Percentiles rank a stretch among this genome's conserved stretches.
Evolutionary conservation across 2,888 invertebrate species (phyloP).

Genomic region (Ophion costatus): DNA sequence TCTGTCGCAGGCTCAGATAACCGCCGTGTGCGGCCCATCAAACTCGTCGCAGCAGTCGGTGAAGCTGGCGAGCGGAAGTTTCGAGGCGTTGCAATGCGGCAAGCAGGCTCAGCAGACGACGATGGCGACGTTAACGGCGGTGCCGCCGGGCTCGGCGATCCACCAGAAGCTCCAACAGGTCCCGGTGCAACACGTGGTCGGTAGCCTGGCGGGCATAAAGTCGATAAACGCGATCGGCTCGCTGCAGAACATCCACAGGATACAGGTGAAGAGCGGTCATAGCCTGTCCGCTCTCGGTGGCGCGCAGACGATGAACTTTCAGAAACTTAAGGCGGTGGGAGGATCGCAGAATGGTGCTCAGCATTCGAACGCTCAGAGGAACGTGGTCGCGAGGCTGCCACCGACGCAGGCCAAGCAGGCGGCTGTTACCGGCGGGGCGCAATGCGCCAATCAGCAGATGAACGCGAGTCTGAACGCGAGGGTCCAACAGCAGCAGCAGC

Average conservation of each 20-base stretch:
- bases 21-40: conserved; percentile 60
- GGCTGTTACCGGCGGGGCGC: conserved; percentile 54
- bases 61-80: conserved; percentile 65
- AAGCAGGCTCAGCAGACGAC: conserved; percentile 65
- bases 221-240: conserved; percentile 68
- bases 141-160: conserved; percentile 46
- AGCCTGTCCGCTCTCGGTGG: conserved; percentile 62
- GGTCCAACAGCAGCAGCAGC: conserved; percentile 73
- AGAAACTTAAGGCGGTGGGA: conserved; percentile 75
- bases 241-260: conserved; percentile 75
- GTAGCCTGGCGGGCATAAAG: conserved; percentile 69
- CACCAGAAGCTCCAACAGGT: conserved; percentile 72
- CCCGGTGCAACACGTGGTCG: conserved; percentile 65
- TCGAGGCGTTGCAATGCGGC: conserved; percentile 54
- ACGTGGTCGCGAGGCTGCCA: conserved; percentile 66
- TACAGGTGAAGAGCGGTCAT: conserved; percentile 73
- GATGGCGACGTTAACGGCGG: conserved; percentile 60
- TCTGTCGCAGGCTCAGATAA: conserved; percentile 44
- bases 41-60: conserved; percentile 64
- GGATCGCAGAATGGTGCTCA: conserved; percentile 62
- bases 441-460: conserved; percentile 69
- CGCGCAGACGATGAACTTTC: conserved; percentile 73
- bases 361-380: conserved; percentile 70
- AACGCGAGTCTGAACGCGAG: conserved; percentile 73
- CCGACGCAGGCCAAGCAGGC: conserved; percentile 74